Evolutionary conservation across 2,797 vertebrate genomes (phyloP).

Genomic region (Lindbergichthys nudifrons): DNA sequence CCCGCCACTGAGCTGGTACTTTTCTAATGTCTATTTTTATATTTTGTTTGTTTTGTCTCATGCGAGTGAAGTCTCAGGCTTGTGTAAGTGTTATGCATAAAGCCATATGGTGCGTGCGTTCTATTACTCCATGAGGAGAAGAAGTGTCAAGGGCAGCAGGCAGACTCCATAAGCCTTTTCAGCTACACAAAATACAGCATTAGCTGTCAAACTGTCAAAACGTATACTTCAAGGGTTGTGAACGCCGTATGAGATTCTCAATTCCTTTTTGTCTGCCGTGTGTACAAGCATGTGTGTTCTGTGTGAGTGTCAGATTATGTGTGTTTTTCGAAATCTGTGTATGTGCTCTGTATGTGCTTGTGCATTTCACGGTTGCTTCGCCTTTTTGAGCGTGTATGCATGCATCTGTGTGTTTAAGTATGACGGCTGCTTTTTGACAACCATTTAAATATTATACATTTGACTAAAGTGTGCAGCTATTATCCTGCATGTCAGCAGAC

Average conservation of each 20-base stretch:
- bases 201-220: constrained; percentile 75
- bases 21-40: constrained; percentile 51
- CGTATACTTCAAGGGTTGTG: constrained; percentile 46
- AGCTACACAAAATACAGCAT: constrained; percentile 42
- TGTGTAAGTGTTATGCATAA: constrained; percentile 16
- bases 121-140: constrained; percentile 49
- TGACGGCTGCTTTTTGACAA: constrained; percentile 26
- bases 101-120: constrained; percentile 43
- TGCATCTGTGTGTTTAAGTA: constrained; percentile 5
- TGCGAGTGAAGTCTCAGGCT: constrained; percentile 22
- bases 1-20: background rate
- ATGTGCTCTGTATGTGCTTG: background rate
- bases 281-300: constrained; percentile 5
- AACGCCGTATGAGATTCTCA: constrained; percentile 49
- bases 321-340: background rate
- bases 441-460: constrained; percentile 53
- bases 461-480: constrained; percentile 47
- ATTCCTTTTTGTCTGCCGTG: constrained; percentile 29
- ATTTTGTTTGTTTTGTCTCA: constrained; percentile 49
- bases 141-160: constrained; percentile 52
- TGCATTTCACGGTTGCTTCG: background rate
- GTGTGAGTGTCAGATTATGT: background rate
- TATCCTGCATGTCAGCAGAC: constrained; percentile 22
- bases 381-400: background rate
- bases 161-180: constrained; percentile 53